A percentile compares a stretch with the other conserved stretches of the same genome.
These are phyloP conservation scores for Toxonevra muliebris DNA, from an alignment of 2,888 invertebrate species.

Conservation along the genomic window DNA sequence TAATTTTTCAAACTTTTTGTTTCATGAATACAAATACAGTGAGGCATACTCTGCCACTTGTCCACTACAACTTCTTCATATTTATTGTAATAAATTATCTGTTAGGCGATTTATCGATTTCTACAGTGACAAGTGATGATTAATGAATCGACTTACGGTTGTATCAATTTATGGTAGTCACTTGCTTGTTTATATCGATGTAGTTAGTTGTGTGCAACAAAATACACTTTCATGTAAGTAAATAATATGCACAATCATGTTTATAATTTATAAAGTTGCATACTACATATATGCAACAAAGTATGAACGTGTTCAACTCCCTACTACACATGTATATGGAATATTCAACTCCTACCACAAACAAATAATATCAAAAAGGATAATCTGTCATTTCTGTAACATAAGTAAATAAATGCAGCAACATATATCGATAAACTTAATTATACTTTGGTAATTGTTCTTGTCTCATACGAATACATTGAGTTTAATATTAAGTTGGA, in stretches of 20 bases:
- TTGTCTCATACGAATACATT: not conserved
- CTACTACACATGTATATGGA: not conserved
- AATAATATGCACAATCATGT: conserved; percentile 47
- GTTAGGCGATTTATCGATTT: conserved; percentile 26
- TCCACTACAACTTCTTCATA: too few relatives aligned
- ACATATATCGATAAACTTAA: conserved; percentile 61
- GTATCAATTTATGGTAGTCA: conserved; percentile 37
- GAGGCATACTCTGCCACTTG: too few relatives aligned
- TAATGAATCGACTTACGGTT: conserved; percentile 41
- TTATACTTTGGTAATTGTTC: conserved; percentile 58
- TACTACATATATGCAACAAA: not conserved
- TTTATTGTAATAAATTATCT: too few relatives aligned
- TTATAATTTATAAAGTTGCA: conserved; percentile 35
- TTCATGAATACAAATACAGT: too few relatives aligned
- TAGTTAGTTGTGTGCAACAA: conserved; percentile 12
- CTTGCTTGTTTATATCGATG: not conserved
- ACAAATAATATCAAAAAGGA: conserved; percentile 29
- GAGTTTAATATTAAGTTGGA: conserved; percentile 2
- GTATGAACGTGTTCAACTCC: not conserved
- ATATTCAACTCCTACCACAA: not conserved
- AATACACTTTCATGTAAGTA: conserved; percentile 36
- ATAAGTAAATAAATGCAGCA: conserved; percentile 48
- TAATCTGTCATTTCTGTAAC: conserved; percentile 47
- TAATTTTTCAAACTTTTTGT: too few relatives aligned
- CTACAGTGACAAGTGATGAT: conserved; percentile 47